Conservation (phyloP, 2,113 vertebrate species). For the Deroptyus accipitrinus region DNA sequence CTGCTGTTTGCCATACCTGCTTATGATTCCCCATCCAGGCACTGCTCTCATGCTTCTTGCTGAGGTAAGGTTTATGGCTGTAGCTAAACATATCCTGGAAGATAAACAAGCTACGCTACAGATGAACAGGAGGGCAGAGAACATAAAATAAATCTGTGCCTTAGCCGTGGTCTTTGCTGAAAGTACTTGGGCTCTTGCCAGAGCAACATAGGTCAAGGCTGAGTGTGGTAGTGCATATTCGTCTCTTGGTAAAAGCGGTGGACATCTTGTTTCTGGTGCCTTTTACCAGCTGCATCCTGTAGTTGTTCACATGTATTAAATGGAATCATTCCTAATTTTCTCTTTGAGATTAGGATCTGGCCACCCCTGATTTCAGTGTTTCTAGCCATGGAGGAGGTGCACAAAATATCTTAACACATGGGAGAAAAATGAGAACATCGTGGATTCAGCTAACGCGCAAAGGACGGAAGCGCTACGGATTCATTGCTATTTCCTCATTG, state of each 20-base stretch:
- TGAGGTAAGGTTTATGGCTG: conserved; percentile 30
- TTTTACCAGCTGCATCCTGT: background rate
- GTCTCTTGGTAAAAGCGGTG: background rate
- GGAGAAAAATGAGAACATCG: background rate
- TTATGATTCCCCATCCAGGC: background rate
- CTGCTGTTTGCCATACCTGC: conserved; percentile 63
- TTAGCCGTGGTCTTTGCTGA: background rate
- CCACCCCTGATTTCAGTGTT: background rate
- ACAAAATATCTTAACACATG: background rate
- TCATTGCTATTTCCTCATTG: background rate
- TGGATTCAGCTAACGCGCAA: background rate
- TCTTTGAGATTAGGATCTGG: background rate
- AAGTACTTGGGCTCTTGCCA: background rate
- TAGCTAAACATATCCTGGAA: background rate
- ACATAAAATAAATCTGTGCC: background rate
- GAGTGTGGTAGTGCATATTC: background rate
- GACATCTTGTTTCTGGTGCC: background rate
- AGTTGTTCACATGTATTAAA: background rate
- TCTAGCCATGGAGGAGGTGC: background rate
- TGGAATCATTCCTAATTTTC: background rate
- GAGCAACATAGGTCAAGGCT: background rate
- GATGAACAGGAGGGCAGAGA: background rate
- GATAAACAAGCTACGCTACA: conserved; percentile 6
- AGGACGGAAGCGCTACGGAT: background rate
- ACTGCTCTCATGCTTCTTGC: background rate